phyloP scores from a whole-genome alignment of 2,888 invertebrate genomes.

The Halictus quadricinctus region DNA sequence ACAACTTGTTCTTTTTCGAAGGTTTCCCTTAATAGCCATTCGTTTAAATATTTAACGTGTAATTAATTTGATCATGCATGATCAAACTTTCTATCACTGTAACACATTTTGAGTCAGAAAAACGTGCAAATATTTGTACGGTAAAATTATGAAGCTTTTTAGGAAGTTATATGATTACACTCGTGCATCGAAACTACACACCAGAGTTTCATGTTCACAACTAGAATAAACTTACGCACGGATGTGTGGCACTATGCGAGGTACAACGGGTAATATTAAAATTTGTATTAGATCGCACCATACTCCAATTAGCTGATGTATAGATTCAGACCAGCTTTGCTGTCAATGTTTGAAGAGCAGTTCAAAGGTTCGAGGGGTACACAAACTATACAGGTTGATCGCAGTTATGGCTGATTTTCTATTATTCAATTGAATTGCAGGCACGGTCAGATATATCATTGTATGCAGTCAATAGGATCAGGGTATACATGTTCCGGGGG shows the following conservation, averaged over 20 bases:
- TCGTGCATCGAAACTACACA: not conserved
- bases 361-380: not conserved
- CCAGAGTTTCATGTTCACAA: not conserved
- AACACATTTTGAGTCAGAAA: not conserved
- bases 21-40: not conserved
- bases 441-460: not conserved
- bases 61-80: not conserved
- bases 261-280: not conserved
- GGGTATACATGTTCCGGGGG: not conserved
- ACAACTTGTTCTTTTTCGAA: not conserved
- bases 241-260: no score
- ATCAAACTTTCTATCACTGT: no score
- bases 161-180: not conserved
- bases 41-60: not conserved
- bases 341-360: not conserved
- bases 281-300: not conserved
- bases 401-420: not conserved
- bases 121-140: not conserved
- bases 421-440: not conserved
- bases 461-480: not conserved
- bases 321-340: not conserved
- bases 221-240: not conserved
- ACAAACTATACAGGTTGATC: not conserved
- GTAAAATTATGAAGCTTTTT: not conserved
- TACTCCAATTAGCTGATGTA: not conserved